phyloP scores from a whole-genome alignment of 1,140 invertebrate species.

The Plutomurus gul region DNA sequence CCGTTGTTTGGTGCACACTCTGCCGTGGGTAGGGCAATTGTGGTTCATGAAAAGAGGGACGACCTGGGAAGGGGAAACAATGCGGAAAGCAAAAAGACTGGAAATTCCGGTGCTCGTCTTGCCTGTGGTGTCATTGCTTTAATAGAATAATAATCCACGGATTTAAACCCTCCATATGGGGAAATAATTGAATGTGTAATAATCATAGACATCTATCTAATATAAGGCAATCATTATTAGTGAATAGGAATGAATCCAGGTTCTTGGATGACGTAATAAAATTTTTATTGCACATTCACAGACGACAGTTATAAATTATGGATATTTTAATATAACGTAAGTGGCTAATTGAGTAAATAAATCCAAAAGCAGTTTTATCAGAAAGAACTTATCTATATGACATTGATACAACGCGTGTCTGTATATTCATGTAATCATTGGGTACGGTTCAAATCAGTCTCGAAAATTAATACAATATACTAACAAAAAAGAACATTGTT shows the following conservation, averaged over 20 bases:
- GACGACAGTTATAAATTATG: neutral
- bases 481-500: too few relatives aligned
- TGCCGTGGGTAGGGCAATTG: constrained; percentile 59
- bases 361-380: neutral
- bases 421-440: too few relatives aligned
- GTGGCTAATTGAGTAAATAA: too few relatives aligned
- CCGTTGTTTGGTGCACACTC: constrained; percentile 56
- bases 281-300: constrained; percentile 21
- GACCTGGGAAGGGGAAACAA: constrained; percentile 62
- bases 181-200: neutral
- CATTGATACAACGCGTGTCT: too few relatives aligned
- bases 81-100: constrained; percentile 61
- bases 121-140: constrained; percentile 61
- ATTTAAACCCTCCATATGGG: too few relatives aligned
- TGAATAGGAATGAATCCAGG: too few relatives aligned
- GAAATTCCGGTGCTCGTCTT: constrained; percentile 61
- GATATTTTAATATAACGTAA: neutral
- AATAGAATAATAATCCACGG: neutral
- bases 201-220: too few relatives aligned
- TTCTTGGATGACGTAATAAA: too few relatives aligned
- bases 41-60: constrained; percentile 60
- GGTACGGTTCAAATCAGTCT: neutral
- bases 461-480: neutral
- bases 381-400: neutral
- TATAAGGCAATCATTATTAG: too few relatives aligned